Base-by-base conservation (phyloP, 2,113 vertebrate genomes). In the Ictalurus punctatus region DNA sequence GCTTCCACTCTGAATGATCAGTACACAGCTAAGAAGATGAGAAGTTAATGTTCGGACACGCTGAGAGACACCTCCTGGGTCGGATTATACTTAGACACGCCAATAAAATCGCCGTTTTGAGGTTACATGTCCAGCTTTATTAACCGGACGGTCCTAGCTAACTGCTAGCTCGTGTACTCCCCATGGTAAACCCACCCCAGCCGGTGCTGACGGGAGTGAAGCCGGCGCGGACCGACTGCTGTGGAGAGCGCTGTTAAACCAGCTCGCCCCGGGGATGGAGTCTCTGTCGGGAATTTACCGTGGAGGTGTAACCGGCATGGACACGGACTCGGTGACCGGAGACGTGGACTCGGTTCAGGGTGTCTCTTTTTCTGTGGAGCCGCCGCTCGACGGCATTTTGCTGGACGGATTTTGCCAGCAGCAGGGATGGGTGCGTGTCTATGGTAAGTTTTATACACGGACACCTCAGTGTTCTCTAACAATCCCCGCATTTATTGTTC, bases 371-470 rank as follows among this genome's bases (percentile, higher is more conserved):
- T 92, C 96, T 93, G 84, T 94, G 90, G 95, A 95, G 0, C 94
- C 94, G 1, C 83, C 95, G 91, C 44, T 95, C 91, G 97, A 97
- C 88, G 94, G 96, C 86, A 96, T 98, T 93, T 95, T 99, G 71
- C 93, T 94, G 93, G 98, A 98, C 93, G 95, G 96, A 0, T 95
- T 98, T 84, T 97, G 96, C 92, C 97, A 98, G 94, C 97, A 97
- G 79, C 98, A 98, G 93, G 97, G 98, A 90, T 98, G 98, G 98
- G 92, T 98, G 87, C 95, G 97, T 6, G 96, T 98, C 71, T 96
- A 97, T 91, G 98, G 98, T 98, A 94, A 96, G 97, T 84, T 80
- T 58, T 19, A 16, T 14, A 34, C 5, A 40, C 69, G 19, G 3
- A 8, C 30, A 0, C 76, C 10, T 54, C 4, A n/a, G n/a, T 73